A percentile compares a stretch with the other conserved stretches of the same genome.
Conservation (phyloP, 92 coral and sea anemone genomes). For the Galaxea fascicularis region DNA sequence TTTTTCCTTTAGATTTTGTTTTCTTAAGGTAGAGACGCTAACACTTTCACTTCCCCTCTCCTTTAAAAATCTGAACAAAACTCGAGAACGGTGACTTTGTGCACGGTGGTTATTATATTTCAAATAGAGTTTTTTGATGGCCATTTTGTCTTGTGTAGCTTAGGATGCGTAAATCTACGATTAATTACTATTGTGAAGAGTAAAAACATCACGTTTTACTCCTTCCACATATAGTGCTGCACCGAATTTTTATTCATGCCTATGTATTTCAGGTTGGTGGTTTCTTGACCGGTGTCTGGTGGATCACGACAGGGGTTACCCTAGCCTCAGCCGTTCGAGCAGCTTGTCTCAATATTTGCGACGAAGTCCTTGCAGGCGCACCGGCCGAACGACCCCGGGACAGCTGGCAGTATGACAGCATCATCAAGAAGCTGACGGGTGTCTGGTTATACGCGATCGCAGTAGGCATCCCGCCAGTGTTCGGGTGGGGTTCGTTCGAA, state of each 20-base stretch:
- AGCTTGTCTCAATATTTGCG: constrained; percentile 44
- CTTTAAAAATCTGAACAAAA: no score
- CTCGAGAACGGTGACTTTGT: no score
- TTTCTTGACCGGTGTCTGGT: constrained; percentile 63
- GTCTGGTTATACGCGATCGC: constrained; percentile 69
- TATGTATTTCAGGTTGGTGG: constrained; percentile 45
- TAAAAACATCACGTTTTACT: no score
- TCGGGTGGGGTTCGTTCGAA: constrained; percentile 62
- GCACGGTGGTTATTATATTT: no score
- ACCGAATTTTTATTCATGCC: no score
- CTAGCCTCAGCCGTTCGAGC: constrained; percentile 52
- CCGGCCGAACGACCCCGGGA: constrained; percentile 16
- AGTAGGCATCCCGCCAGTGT: constrained; percentile 68
- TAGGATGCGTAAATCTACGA: no score
- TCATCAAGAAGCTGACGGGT: constrained; percentile 39
- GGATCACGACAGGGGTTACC: constrained; percentile 63
- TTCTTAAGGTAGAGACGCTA: no score
- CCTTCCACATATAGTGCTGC: not conserved
- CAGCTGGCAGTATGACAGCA: constrained; percentile 21
- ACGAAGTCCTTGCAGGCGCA: constrained; percentile 21
- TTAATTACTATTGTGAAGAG: no score
- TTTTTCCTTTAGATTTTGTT: no score
- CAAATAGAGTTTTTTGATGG: no score
- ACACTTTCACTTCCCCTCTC: no score
- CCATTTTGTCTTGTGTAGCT: no score